Base-by-base conservation (phyloP, 2,113 vertebrate species). In the Rhea pennata region DNA sequence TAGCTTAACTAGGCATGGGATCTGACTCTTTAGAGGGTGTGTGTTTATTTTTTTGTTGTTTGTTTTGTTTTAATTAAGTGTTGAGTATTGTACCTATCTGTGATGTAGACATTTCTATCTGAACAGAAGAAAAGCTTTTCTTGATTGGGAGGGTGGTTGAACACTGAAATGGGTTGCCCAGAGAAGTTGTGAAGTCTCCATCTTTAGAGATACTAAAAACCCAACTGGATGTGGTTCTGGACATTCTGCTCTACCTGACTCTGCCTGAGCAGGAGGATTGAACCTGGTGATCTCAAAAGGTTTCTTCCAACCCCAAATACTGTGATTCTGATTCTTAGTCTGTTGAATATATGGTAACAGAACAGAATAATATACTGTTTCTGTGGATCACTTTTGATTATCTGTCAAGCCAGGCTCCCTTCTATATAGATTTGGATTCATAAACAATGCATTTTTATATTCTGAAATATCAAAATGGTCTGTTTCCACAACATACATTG, bases 401-500 rank as follows among this genome's bases (percentile, higher is more conserved):
- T 40, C 29, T 73, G 16, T 74, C 13, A 54, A 61, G n/a, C 79
- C n/a, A 53, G 24, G 4, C 42, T 27, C 1, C 11, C 29, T 56
- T 36, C 33, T 83, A 11, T 20, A 1, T 16, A 8, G 9, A 10
- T 8, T 5, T 61, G 53, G 3, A 5, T 19, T 80, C 7, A 5
- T 21, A 6, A 80, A 12, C 64, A 44, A 6, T 2, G 5, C 54
- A 21, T 76, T 56, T 23, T 15, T 36, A 5, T 50, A 15, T 26
- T 40, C 40, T 44, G 29, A 67, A 29, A 5, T 13, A 50, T 26
- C 19, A 29, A 20, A 53, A 89, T 5, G 22, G 5, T 14, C 2
- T 93, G 54, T 67, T 50, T 5, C 12, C 19, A 9, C 22, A 20
- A 15, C 2, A 15, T 2, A 26, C 5, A 0, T 21, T 29, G n/a